phyloP scores from a whole-genome alignment of 2,113 vertebrate genomes.

The Buteo buteo region DNA sequence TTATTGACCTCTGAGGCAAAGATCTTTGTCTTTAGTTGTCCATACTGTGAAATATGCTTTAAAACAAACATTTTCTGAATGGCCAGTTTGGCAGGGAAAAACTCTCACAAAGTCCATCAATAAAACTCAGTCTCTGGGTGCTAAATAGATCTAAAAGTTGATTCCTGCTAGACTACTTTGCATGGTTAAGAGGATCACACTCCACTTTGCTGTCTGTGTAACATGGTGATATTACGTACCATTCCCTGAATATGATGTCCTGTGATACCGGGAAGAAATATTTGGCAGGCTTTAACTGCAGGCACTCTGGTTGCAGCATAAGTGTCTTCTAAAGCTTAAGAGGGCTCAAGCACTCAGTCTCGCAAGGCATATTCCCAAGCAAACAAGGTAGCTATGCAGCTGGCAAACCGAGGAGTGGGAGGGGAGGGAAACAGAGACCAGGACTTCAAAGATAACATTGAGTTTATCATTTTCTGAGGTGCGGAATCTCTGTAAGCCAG shows the following conservation, averaged over 20 bases:
- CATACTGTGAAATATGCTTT: not conserved
- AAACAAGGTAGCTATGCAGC: not conserved
- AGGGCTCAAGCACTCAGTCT: not conserved
- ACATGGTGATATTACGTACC: not conserved
- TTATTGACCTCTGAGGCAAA: not conserved
- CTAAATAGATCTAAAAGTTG: not conserved
- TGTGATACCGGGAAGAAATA: not conserved
- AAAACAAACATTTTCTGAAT: not conserved
- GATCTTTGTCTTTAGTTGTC: not conserved
- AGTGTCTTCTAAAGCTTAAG: not conserved
- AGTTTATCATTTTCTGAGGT: not conserved
- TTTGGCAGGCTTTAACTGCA: not conserved
- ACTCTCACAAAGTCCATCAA: not conserved
- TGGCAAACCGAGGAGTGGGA: not conserved
- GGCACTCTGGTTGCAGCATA: not conserved
- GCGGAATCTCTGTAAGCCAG: not conserved
- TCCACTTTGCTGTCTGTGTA: not conserved
- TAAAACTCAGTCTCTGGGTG: not conserved
- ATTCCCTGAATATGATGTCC: not conserved
- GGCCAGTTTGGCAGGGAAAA: not conserved
- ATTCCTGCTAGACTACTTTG: not conserved
- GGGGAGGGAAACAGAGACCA: not conserved
- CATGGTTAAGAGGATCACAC: not conserved
- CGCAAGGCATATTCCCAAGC: fast-evolving
- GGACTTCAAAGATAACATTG: not conserved